These are phyloP conservation scores for Hypotaenidia okinawae DNA, from an alignment of 2,797 vertebrate genomes.

Conservation along the genomic window DNA sequence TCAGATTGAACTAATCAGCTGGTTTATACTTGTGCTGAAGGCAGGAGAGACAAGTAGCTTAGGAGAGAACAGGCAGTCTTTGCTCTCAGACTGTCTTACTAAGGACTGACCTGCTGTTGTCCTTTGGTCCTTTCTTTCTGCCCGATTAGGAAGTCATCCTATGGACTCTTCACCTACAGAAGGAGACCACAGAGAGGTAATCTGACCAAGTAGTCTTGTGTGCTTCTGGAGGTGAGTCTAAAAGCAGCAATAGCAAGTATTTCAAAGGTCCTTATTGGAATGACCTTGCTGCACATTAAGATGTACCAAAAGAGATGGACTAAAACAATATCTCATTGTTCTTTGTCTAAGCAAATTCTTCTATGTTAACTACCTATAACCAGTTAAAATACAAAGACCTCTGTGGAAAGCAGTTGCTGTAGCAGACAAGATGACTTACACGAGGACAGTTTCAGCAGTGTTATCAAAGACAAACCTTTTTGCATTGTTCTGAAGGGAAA, in stretches of 20 bases:
- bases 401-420: background rate
- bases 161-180: background rate
- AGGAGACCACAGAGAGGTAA: background rate
- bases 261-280: background rate
- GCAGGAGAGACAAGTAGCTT: background rate
- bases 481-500: constrained; percentile 10
- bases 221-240: background rate
- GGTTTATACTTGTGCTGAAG: background rate
- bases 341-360: background rate
- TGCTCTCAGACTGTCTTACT: background rate
- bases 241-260: background rate
- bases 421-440: background rate
- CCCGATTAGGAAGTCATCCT: background rate
- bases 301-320: background rate
- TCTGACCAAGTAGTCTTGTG: background rate
- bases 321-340: background rate
- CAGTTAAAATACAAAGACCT: background rate
- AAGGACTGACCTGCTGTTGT: background rate
- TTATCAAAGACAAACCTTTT: background rate
- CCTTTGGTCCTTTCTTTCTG: background rate
- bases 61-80: background rate
- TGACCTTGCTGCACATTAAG: background rate
- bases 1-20: background rate
- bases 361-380: constrained; percentile 1
- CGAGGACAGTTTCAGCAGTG: background rate